Evolutionary conservation across 2,113 vertebrate genomes (phyloP), one percentile per base, ranked within the genome.

Genomic region (Alaudala cheleensis): DNA sequence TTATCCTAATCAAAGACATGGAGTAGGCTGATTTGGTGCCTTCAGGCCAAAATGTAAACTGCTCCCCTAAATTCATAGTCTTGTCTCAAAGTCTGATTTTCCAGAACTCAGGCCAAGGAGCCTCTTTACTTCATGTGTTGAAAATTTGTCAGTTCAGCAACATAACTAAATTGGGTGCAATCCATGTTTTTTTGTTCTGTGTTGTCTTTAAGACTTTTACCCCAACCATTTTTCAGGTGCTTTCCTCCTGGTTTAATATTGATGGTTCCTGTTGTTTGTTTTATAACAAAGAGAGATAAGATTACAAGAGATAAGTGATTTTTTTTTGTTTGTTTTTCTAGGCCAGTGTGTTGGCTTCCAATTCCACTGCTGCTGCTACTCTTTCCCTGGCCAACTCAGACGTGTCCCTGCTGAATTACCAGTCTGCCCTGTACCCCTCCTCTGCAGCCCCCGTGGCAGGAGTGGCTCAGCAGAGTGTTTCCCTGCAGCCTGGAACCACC

Each of bases 401-500:
- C 4, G 99, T 99, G 91, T 99, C 99, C 0, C 90, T 99, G 94
- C 97, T 99, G 4, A 99, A 99, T 97, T 99, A 99, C 83, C 99
- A 99, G 96, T 99, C 99, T 5, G 99, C 99, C 79, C 97, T 99
- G 84, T 99, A 99, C 94, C 99, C 99, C 24, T 99, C 99, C 58
- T 99, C 99, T 93, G 99, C 99, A 73, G 99, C 99, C 28, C 99
- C 99, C 54, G 99, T 99, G 87, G 98, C 99, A 9, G 99, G 99
- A 73, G 98, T 99, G 86, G 96, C 99, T 39, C 99, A 99, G 72
- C 99, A 99, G 95, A 98, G 99, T 1, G 98, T 99, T 45, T 98
- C 99, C 37, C 93, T 99, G 94, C 99, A 99, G 92, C 98, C 98
- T 93, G 98, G 99, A 92, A 98, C 99, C 89, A 98, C 99, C 56